Percentiles rank a stretch among this genome's conserved stretches.
Evolutionary conservation across 2,888 invertebrate species (phyloP).

Genomic region (Oscheius myriophilus): DNA sequence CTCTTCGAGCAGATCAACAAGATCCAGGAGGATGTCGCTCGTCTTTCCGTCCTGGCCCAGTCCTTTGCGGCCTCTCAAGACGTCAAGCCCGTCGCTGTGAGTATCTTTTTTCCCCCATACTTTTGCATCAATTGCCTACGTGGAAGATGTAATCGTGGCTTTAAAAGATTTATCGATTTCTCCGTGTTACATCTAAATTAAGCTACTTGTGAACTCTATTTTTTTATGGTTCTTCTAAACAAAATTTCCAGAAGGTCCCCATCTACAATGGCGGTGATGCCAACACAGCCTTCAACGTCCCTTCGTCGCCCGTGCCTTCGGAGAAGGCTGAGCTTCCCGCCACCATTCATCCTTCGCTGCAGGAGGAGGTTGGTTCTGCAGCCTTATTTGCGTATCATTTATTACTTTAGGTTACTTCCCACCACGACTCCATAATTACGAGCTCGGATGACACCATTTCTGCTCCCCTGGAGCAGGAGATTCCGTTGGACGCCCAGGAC

Average conservation of each 20-base stretch:
- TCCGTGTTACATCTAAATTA: too few relatives aligned
- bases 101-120: neutral
- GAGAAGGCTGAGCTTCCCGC: constrained; percentile 50
- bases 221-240: too few relatives aligned
- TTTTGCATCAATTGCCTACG: too few relatives aligned
- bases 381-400: neutral
- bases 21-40: constrained; percentile 20
- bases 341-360: constrained; percentile 60
- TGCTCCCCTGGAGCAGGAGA: constrained; percentile 26
- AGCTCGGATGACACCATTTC: neutral
- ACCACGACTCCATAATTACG: constrained; percentile 9
- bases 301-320: constrained; percentile 50
- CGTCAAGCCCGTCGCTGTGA: neutral
- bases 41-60: neutral
- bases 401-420: constrained; percentile 11
- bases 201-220: too few relatives aligned
- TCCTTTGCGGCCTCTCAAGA: neutral
- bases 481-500: constrained; percentile 27
- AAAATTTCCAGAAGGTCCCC: too few relatives aligned
- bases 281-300: constrained; percentile 22
- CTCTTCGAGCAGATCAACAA: constrained; percentile 10
- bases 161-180: too few relatives aligned
- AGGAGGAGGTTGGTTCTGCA: constrained; percentile 50
- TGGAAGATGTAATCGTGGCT: constrained; percentile 1
- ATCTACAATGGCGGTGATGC: too few relatives aligned